Evolutionary conservation across 1,140 invertebrate genomes (phyloP).

Genomic region (Scaptomyza hsui): DNA sequence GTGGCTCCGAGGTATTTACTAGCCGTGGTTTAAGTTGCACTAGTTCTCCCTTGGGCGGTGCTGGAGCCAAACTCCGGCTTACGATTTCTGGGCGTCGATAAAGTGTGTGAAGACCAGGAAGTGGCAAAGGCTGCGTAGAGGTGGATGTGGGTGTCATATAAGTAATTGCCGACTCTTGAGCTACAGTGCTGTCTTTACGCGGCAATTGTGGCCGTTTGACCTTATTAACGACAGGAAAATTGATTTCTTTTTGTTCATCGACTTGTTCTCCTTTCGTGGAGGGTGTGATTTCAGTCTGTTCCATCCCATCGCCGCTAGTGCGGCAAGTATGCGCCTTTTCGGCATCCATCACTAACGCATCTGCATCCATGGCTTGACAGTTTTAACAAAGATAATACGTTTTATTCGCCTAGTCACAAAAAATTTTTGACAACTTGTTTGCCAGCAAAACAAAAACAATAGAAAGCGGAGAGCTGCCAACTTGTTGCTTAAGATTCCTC

Average conservation of each 20-base stretch:
- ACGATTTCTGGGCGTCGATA: slow-evolving; percentile 65
- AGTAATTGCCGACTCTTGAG: slow-evolving; percentile 51
- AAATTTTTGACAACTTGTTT: slow-evolving; percentile 37
- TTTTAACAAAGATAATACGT: slow-evolving; percentile 8
- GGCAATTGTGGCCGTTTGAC: slow-evolving; percentile 42
- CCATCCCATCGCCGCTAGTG: slow-evolving; percentile 87
- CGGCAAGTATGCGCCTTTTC: slow-evolving; percentile 55
- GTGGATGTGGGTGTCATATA: slow-evolving; percentile 30
- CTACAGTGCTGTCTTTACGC: slow-evolving; percentile 57
- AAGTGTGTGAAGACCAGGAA: slow-evolving; percentile 71
- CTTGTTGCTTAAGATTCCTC: slow-evolving; percentile 17
- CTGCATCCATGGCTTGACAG: slow-evolving; percentile 43
- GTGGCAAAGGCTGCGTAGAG: slow-evolving; percentile 31
- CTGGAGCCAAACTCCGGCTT: slow-evolving; percentile 62
- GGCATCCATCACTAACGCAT: slow-evolving; percentile 1
- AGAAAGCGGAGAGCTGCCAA: slow-evolving; percentile 29
- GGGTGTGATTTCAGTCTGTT: slow-evolving; percentile 61
- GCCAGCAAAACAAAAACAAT: slow-evolving; percentile 69
- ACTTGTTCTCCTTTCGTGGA: slow-evolving; percentile 39
- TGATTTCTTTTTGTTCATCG: slow-evolving; percentile 13
- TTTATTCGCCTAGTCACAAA: slow-evolving; percentile 5
- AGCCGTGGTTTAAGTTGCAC: slow-evolving; percentile 70
- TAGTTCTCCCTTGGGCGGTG: slow-evolving; percentile 73
- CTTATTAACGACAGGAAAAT: slow-evolving; percentile 21
- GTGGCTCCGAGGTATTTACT: slow-evolving; percentile 27